Conservation (phyloP, 2,113 vertebrate genomes). For the Uropsilus gracilis region DNA sequence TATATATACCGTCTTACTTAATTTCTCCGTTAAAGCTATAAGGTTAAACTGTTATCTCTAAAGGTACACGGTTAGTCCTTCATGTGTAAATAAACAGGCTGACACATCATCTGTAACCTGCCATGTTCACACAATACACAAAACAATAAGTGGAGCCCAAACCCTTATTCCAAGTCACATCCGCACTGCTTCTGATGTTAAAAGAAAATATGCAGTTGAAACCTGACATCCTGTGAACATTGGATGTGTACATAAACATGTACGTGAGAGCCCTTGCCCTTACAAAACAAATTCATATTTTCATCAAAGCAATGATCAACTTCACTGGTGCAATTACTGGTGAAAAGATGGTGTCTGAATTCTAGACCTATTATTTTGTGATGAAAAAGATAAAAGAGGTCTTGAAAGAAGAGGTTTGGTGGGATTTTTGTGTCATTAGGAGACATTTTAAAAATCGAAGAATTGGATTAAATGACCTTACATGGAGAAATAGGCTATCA, state of each 20-base stretch:
- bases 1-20: neutral
- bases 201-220: neutral
- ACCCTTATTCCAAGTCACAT: neutral
- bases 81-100: neutral
- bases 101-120: neutral
- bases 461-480: neutral
- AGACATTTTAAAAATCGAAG: conserved; percentile 21
- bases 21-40: neutral
- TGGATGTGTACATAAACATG: neutral
- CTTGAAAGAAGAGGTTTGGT: neutral
- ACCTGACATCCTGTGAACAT: neutral
- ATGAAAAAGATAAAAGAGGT: neutral
- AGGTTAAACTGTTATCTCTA: neutral
- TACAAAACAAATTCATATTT: neutral
- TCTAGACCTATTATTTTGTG: neutral
- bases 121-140: neutral
- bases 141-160: neutral
- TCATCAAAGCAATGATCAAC: neutral
- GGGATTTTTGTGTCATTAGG: neutral
- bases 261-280: neutral
- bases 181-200: neutral
- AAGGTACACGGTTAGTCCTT: neutral
- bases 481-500: conserved; percentile 13
- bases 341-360: conserved; percentile 12
- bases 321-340: neutral